Evolutionary conservation across 2,113 vertebrate genomes (phyloP).

Genomic region (Felis catus): DNA sequence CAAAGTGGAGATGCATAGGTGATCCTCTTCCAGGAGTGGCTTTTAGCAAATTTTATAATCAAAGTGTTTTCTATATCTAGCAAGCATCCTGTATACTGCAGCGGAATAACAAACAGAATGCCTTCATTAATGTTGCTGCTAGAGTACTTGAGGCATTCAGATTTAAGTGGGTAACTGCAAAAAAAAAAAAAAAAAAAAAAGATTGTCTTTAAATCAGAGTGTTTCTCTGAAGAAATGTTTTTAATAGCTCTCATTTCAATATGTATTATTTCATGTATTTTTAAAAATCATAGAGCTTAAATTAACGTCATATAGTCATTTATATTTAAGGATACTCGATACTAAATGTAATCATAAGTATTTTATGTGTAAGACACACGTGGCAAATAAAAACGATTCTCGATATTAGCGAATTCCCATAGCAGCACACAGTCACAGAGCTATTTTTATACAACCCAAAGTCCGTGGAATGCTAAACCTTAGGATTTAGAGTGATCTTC

Average conservation of each 20-base stretch:
- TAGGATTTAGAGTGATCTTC: background rate
- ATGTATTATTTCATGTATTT: background rate
- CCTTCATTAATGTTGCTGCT: background rate
- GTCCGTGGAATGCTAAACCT: background rate
- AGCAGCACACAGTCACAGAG: background rate
- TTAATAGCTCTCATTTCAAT: background rate
- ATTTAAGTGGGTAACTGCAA: conserved; percentile 7
- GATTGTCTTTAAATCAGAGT: background rate
- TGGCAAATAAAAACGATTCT: background rate
- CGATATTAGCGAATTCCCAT: background rate
- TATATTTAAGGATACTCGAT: conserved; percentile 11
- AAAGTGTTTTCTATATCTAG: background rate
- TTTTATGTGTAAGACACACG: background rate
- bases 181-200: background rate
- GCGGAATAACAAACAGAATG: background rate
- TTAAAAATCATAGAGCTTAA: conserved; percentile 38
- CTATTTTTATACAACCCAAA: background rate
- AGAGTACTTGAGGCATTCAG: background rate
- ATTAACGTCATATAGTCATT: background rate
- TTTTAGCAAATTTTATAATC: background rate
- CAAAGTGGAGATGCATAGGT: background rate
- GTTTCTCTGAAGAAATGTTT: background rate
- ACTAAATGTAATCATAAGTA: background rate
- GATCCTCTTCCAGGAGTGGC: background rate
- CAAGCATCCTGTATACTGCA: background rate